These are phyloP conservation scores for Diplodus sargus DNA, from an alignment of 2,797 vertebrate genomes.

Conservation along the genomic window DNA sequence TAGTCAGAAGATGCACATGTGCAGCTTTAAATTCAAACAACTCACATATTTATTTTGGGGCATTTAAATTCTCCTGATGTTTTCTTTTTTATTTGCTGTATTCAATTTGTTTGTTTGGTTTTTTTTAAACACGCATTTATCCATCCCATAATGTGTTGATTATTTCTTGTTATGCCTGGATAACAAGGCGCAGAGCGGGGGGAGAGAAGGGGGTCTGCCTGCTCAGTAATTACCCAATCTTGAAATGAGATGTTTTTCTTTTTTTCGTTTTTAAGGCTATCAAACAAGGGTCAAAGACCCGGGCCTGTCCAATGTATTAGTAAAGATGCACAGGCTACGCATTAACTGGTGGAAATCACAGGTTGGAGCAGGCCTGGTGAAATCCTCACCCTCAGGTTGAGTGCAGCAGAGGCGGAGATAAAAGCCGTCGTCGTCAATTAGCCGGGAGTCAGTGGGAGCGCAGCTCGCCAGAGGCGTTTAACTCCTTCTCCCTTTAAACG, in stretches of 20 bases:
- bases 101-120: neutral
- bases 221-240: slow-evolving; percentile 53
- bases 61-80: neutral
- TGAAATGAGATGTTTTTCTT: slow-evolving; percentile 27
- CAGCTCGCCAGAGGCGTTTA: slow-evolving; percentile 82
- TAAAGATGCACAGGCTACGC: slow-evolving; percentile 42
- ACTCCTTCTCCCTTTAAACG: slow-evolving; percentile 83
- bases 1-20: slow-evolving; percentile 1
- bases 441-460: slow-evolving; percentile 80
- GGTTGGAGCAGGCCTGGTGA: slow-evolving; percentile 64
- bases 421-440: slow-evolving; percentile 84
- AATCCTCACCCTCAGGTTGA: slow-evolving; percentile 73
- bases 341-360: slow-evolving; percentile 66
- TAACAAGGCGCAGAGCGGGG: slow-evolving; percentile 38
- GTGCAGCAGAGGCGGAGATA: slow-evolving; percentile 76
- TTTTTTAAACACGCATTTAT: neutral
- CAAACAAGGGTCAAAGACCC: slow-evolving; percentile 66
- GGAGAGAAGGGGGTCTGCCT: slow-evolving; percentile 7
- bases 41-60: neutral
- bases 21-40: slow-evolving; percentile 35
- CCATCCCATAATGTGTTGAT: slow-evolving; percentile 25
- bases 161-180: slow-evolving; percentile 30
- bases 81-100: slow-evolving; percentile 1
- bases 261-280: slow-evolving; percentile 45
- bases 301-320: slow-evolving; percentile 46